Percentiles rank a stretch among this genome's conserved stretches.
phyloP scores from a whole-genome alignment of 2,888 invertebrate species.

The Marronus borbonicus region DNA sequence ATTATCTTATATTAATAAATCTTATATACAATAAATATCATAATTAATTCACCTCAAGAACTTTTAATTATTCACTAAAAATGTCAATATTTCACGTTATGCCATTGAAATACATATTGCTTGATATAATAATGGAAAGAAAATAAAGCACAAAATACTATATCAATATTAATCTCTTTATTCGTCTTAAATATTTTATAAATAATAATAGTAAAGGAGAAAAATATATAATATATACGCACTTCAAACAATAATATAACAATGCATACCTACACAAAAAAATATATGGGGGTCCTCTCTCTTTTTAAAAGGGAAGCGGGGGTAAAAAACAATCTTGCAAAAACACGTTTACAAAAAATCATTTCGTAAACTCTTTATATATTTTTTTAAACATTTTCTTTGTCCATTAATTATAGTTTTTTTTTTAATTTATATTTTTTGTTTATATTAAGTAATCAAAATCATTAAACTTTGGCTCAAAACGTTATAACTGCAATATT shows the following conservation, averaged over 20 bases:
- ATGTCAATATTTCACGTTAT: too few species aligned
- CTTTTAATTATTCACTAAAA: too few species aligned
- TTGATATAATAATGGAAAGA: not conserved
- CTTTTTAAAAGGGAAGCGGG: not conserved
- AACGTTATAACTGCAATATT: slow-evolving; percentile 6
- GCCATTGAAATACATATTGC: not conserved
- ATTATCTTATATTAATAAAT: slow-evolving; percentile 1
- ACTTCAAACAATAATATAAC: slow-evolving; percentile 8
- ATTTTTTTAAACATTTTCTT: not conserved
- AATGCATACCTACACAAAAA: not conserved
- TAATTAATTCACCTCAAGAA: too few species aligned
- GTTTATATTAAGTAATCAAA: not conserved
- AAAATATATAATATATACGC: slow-evolving; percentile 3
- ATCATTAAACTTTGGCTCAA: slow-evolving; percentile 32
- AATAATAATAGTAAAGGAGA: slow-evolving; percentile 27
- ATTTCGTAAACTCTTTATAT: not conserved
- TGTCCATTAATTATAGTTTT: not conserved
- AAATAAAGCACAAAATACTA: not conserved
- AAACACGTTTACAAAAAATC: not conserved
- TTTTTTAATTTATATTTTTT: not conserved
- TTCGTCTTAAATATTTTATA: slow-evolving; percentile 25
- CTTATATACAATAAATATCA: not conserved
- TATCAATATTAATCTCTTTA: slow-evolving; percentile 4
- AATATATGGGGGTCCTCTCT: not conserved
- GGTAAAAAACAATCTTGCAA: slow-evolving; percentile 4